A percentile compares a stretch with the other conserved stretches of the same genome.
Conservation (phyloP, 2,797 vertebrate genomes). For the Enoplosus armatus region DNA sequence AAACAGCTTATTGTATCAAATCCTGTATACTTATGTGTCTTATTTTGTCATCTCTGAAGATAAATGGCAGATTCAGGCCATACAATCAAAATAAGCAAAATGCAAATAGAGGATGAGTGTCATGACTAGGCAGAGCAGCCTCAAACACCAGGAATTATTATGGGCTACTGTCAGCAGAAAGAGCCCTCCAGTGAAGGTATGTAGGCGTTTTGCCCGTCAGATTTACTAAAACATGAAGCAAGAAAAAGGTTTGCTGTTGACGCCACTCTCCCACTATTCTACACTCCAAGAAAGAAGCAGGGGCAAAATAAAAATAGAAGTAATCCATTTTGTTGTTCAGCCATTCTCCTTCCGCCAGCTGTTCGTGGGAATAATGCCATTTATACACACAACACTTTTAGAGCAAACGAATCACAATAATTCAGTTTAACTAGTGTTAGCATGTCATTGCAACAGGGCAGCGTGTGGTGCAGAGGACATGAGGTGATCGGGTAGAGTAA, state of each 20-base stretch:
- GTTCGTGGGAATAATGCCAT: constrained; percentile 1
- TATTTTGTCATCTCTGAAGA: constrained; percentile 19
- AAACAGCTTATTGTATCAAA: background rate
- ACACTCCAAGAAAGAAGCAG: constrained; percentile 2
- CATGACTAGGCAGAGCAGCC: constrained; percentile 5
- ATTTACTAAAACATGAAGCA: constrained; percentile 40
- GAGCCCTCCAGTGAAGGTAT: constrained; percentile 4
- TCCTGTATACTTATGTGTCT: background rate
- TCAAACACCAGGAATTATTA: constrained; percentile 31
- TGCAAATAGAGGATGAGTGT: constrained; percentile 42
- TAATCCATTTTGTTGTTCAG: constrained; percentile 36
- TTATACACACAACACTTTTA: constrained; percentile 11
- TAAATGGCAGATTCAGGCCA: constrained; percentile 35
- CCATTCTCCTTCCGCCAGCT: background rate
- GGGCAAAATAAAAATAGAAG: constrained; percentile 45
- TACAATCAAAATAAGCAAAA: constrained; percentile 19
- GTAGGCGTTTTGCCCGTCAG: constrained; percentile 29
- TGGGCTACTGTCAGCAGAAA: constrained; percentile 35
- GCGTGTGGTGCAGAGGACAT: background rate
- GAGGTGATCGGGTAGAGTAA: background rate
- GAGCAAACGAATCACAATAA: constrained; percentile 12
- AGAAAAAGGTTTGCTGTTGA: constrained; percentile 22
- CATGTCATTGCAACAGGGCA: constrained; percentile 9
- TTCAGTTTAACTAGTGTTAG: constrained; percentile 4
- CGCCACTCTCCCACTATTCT: constrained; percentile 13